Percentiles rank a stretch among this genome's conserved stretches.
Conservation (phyloP, 2,113 vertebrate genomes). For the Puma concolor region DNA sequence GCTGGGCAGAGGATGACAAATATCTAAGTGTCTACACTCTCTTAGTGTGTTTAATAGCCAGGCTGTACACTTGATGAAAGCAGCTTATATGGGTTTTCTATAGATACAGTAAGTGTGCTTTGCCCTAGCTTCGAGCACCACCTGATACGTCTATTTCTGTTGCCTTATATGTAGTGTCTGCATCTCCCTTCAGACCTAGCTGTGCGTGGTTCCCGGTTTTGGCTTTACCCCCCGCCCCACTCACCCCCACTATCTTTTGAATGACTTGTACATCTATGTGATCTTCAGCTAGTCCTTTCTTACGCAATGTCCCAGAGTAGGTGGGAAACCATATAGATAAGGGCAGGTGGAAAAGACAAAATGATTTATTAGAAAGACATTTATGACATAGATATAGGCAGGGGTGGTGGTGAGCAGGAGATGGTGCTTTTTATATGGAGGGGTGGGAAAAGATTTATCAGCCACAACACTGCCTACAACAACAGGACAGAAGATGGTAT, state of each 20-base stretch:
- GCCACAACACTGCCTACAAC: not conserved
- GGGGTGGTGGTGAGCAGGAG: not conserved
- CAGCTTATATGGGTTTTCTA: not conserved
- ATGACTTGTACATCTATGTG: not conserved
- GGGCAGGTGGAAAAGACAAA: not conserved
- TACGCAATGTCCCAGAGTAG: not conserved
- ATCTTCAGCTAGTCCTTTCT: not conserved
- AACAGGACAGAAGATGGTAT: not conserved
- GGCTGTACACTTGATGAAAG: no score
- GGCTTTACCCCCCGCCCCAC: not conserved
- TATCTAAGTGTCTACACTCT: not conserved
- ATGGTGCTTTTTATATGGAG: not conserved
- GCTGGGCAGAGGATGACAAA: not conserved
- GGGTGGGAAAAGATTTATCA: not conserved
- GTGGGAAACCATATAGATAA: not conserved
- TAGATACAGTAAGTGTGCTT: not conserved
- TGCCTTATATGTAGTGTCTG: not conserved
- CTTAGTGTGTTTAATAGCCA: not conserved
- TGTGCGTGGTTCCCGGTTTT: not conserved
- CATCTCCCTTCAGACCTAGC: not conserved
- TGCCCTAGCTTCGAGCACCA: not conserved
- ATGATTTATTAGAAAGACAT: not conserved
- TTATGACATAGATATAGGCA: not conserved
- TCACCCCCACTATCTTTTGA: not conserved
- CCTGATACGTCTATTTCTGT: not conserved